Percentiles rank a stretch among this genome's conserved stretches.
Conservation (phyloP, 1,140 invertebrate species). For the Leptinotarsa texana region DNA sequence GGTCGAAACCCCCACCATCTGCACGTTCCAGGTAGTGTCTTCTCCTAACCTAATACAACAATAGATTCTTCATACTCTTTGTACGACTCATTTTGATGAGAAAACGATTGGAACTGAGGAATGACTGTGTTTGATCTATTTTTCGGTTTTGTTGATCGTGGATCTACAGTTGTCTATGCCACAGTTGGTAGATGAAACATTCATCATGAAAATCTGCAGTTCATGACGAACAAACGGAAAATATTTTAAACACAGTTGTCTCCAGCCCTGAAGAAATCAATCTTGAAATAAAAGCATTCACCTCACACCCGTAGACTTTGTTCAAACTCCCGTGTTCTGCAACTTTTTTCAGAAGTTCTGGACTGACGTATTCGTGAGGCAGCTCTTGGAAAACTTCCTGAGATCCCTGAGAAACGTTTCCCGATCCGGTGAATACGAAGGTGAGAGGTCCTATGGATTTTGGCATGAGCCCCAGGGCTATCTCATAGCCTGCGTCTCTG, state of each 20-base stretch:
- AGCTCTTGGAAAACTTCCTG: slow-evolving; percentile 97
- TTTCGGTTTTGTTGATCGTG: too few species aligned
- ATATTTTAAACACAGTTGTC: too few species aligned
- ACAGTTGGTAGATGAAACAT: too few species aligned
- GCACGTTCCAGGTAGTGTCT: slow-evolving; percentile 91
- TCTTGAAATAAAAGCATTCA: slow-evolving; percentile 52
- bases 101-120: too few species aligned
- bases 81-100: too few species aligned
- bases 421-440: slow-evolving; percentile 96
- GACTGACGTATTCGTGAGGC: slow-evolving; percentile 96
- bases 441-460: slow-evolving; percentile 96
- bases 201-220: too few species aligned
- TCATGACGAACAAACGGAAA: too few species aligned
- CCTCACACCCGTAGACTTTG: slow-evolving; percentile 88
- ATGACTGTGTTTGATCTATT: too few species aligned
- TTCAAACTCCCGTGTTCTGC: slow-evolving; percentile 93
- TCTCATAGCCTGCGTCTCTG: slow-evolving; percentile 97
- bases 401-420: slow-evolving; percentile 85
- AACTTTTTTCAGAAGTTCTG: slow-evolving; percentile 92
- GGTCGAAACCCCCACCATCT: slow-evolving; percentile 88
- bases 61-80: too few species aligned
- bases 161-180: too few species aligned
- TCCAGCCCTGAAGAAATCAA: too few species aligned
- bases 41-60: slow-evolving; percentile 64
- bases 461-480: slow-evolving; percentile 95